Evolutionary conservation across 2,797 vertebrate species (phyloP).

Genomic region (Cyclopterus lumpus): DNA sequence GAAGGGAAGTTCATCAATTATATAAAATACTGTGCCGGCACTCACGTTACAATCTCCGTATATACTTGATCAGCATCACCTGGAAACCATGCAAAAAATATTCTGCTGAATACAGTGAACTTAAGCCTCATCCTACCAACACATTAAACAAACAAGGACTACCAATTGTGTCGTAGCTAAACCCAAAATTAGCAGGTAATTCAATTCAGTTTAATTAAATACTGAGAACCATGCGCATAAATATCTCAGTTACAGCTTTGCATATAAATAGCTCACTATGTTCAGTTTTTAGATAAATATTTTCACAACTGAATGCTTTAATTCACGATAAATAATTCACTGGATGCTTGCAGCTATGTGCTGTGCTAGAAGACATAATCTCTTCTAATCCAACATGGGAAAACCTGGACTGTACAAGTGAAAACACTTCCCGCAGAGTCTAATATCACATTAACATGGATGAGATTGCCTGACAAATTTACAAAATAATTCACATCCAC

Average conservation of each 20-base stretch:
- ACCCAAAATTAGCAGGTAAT: background rate
- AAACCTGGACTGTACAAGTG: conserved; percentile 36
- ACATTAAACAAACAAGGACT: background rate
- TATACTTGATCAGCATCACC: background rate
- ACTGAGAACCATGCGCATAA: background rate
- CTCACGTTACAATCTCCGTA: background rate
- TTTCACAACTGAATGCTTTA: conserved; percentile 65
- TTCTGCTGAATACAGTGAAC: background rate
- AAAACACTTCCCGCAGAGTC: conserved; percentile 41
- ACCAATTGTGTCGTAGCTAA: background rate
- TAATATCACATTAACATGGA: conserved; percentile 71
- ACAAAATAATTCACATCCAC: conserved; percentile 52
- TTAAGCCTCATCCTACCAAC: background rate
- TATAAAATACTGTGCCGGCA: background rate
- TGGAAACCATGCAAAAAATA: background rate
- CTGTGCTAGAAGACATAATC: conserved; percentile 63
- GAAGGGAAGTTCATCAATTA: conserved; percentile 15
- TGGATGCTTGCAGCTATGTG: conserved; percentile 78
- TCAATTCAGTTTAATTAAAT: background rate
- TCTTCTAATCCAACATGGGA: conserved; percentile 55
- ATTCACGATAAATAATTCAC: conserved; percentile 81
- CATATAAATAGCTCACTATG: conserved; percentile 27
- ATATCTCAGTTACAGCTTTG: conserved; percentile 23
- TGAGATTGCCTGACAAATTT: conserved; percentile 54
- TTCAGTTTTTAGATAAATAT: conserved; percentile 66